phyloP scores from a whole-genome alignment of 2,888 invertebrate species.

The Cantharis flavilabris region DNA sequence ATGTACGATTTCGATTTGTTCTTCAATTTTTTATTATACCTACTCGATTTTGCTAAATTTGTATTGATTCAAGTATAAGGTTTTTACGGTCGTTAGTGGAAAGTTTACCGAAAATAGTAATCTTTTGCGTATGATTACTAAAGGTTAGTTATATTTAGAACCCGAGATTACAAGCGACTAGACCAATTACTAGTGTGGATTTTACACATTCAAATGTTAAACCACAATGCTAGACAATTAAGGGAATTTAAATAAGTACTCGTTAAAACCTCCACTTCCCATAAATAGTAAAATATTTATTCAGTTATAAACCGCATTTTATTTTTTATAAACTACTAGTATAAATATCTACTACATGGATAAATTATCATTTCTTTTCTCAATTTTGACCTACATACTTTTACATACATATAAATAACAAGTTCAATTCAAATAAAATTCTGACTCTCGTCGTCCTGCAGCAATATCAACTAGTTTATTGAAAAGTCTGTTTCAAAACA shows the following conservation, averaged over 20 bases:
- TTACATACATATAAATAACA: slow-evolving; percentile 9
- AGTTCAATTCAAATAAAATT: slow-evolving; percentile 29
- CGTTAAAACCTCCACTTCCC: neutral
- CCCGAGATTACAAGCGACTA: slow-evolving; percentile 40
- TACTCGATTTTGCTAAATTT: slow-evolving; percentile 31
- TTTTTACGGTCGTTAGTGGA: neutral
- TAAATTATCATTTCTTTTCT: neutral
- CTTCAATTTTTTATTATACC: slow-evolving; percentile 33
- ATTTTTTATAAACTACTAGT: neutral
- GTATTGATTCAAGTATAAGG: neutral
- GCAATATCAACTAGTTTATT: slow-evolving; percentile 35
- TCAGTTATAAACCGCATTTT: neutral
- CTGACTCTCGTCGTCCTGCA: slow-evolving; percentile 21
- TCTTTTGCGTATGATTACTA: slow-evolving; percentile 39
- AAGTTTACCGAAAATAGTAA: slow-evolving; percentile 35
- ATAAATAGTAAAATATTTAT: neutral
- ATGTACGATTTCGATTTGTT: slow-evolving; percentile 19
- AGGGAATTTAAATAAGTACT: slow-evolving; percentile 5
- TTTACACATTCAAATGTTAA: slow-evolving; percentile 35
- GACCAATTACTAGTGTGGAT: slow-evolving; percentile 40
- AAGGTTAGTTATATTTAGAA: slow-evolving; percentile 26
- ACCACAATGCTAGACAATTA: slow-evolving; percentile 25
- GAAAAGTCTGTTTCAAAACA: slow-evolving; percentile 37
- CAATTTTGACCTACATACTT: neutral
- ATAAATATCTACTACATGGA: neutral